Base-by-base conservation (phyloP, 2,888 invertebrate genomes). In the Drosophila macrospina region DNA sequence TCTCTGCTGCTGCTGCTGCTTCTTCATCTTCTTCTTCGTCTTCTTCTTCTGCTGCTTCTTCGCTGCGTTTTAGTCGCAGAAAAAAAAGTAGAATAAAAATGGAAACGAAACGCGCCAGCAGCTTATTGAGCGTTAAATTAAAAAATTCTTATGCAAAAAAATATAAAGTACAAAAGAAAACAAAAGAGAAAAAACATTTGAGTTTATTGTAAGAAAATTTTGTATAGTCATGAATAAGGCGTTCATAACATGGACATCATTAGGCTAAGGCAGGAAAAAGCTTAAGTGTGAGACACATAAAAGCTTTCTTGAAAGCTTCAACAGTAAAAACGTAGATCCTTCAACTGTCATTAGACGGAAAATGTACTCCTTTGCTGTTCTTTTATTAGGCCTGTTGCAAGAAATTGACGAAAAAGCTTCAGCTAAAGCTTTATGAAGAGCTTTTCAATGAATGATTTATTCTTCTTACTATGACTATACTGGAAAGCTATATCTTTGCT, bases 81-180 rank as follows among this genome's bases (percentile, higher is more conserved):
- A 57, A 62, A 61, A 39, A 56, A 30, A n/a, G n/a, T n/a, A n/a
- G 56, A 56, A 55, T 51, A 47, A 55, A 55, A 30, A 50, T 72
- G 69, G 66, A 88, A 80, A 70, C 69, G 65, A 75, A 72, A 74
- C 72, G 80, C 78, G 78, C 78, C 74, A 66, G 74, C 73, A 88
- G 76, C 80, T 87, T 89, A 86, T 89, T 89, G 80, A 82, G 88
- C 89, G 86, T 89, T 89, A 89, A 89, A 89, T 89, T 89, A 86
- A 82, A 85, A 88, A 89, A 86, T 87, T 87, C 82, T 80, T 76
- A 79, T 6, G 28, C 28, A 28, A 68, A 65, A 52, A 16, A n/a
- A n/a, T n/a, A n/a, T 13, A 44, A 44, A 36, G 47, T 67, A 70
- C 11, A 30, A 6, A 10, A 13, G 41, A 34, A 41, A 59, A 50